A percentile compares a stretch with the other conserved stretches of the same genome.
These are phyloP conservation scores for Dorcus parallelipipedus DNA, from an alignment of 2,888 invertebrate species.

Conservation along the genomic window DNA sequence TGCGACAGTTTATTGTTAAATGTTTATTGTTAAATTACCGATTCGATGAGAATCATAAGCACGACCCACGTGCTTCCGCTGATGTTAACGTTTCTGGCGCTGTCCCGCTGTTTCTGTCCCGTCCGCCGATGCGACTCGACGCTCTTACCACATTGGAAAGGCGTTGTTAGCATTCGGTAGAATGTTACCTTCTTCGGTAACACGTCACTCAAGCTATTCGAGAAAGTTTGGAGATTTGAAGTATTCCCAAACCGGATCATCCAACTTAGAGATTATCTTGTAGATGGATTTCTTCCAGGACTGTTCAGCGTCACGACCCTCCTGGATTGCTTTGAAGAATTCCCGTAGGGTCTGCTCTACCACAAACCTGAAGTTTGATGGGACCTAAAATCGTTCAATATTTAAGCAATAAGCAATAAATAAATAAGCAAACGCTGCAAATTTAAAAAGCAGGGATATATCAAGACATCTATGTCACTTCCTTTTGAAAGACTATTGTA, in stretches of 20 bases:
- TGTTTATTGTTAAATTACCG: slow-evolving; percentile 38
- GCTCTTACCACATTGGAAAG: slow-evolving; percentile 13
- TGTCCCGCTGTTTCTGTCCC: too few relatives aligned
- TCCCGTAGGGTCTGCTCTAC: slow-evolving; percentile 97
- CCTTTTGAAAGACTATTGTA: neutral
- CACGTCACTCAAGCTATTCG: slow-evolving; percentile 89
- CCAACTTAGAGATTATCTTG: slow-evolving; percentile 98
- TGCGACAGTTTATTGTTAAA: slow-evolving; percentile 33
- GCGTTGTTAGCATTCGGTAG: slow-evolving; percentile 23
- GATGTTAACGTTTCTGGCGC: neutral
- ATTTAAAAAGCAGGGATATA: neutral
- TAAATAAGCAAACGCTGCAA: neutral
- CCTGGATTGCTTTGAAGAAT: slow-evolving; percentile 97
- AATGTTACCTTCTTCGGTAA: slow-evolving; percentile 32
- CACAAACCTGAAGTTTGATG: slow-evolving; percentile 93
- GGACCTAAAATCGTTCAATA: slow-evolving; percentile 66
- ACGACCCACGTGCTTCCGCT: neutral
- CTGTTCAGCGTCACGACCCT: slow-evolving; percentile 95
- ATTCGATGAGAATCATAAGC: slow-evolving; percentile 35
- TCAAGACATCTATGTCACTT: slow-evolving; percentile 12
- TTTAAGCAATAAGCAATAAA: too few relatives aligned
- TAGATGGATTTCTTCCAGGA: slow-evolving; percentile 99
- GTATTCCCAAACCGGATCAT: slow-evolving; percentile 98
- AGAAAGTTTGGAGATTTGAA: slow-evolving; percentile 99
- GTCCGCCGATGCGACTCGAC: neutral